Base-by-base conservation (phyloP, 2,888 invertebrate genomes). In the Drosophila nr. perissopoda region DNA sequence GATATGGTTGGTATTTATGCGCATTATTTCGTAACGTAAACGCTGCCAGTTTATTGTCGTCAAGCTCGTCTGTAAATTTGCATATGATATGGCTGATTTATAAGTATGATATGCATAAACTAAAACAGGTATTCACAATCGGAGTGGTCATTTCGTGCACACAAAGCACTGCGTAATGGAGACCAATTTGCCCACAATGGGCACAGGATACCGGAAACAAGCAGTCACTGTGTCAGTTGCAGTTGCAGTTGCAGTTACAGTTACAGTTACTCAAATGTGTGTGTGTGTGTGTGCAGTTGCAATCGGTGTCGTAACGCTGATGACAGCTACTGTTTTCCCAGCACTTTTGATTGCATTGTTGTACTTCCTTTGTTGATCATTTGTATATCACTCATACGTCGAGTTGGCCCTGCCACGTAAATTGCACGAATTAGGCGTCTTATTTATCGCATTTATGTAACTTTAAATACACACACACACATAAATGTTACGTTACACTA, bases 351-450 rank as follows among this genome's bases (percentile, higher is more conserved):
- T 51, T 59, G 33, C n/a, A 57, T 69, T 54, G 61, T 58, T 58
- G 27, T 61, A 62, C 67, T 78, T 76, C 62, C 66, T 78, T 72
- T 79, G 65, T 72, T 72, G 49, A 52, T 57, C 1, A 57, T 69
- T 79, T 76, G 67, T 68, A 70, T 76, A 76, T 79, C 80, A 80
- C 80, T 80, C 77, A 80, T 77, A 77, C 79, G 81, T 82, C 72
- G 52, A 57, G 59, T 76, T 76, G 73, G 59, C 71, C 66, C 59
- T 75, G 79, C 58, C 56, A 62, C 54, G 65, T 58, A 71, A 83
- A 86, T 83, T 75, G 83, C 71, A 70, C 61, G 69, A 83, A 84
- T 82, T 84, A 81, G 83, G 71, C 77, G 60, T 68, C 74, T 72
- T 79, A 69, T 79, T 79, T 77, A 77, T 69, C 29, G 58, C 62